A percentile compares a stretch with the other conserved stretches of the same genome.
Conservation (phyloP, 1,140 invertebrate species). For the Drosophila pectinifera region DNA sequence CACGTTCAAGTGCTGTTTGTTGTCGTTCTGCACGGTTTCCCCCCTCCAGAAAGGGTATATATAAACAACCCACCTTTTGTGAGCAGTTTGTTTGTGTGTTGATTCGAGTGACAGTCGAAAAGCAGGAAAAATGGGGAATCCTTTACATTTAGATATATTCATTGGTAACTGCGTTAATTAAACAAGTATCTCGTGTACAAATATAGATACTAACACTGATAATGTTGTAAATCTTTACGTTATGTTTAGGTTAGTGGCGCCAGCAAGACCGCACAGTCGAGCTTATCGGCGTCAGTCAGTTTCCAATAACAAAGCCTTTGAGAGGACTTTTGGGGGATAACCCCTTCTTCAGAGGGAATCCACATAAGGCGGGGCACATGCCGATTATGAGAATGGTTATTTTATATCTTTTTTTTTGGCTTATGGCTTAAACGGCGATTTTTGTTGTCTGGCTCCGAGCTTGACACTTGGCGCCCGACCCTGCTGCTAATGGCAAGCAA, state of each 20-base stretch:
- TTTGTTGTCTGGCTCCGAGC: no score
- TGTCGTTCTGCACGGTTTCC: constrained; percentile 26
- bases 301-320: background rate
- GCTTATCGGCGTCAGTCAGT: background rate
- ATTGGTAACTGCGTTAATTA: constrained; percentile 16
- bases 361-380: no score
- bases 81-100: constrained; percentile 19
- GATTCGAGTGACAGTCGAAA: constrained; percentile 11
- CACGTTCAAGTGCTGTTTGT: constrained; percentile 49
- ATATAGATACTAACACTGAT: background rate
- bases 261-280: background rate
- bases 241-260: background rate
- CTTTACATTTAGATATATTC: constrained; percentile 2
- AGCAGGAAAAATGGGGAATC: constrained; percentile 2
- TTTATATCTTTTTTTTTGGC: background rate
- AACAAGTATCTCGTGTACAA: background rate
- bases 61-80: constrained; percentile 22
- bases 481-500: no score
- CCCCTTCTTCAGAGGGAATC: background rate
- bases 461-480: no score
- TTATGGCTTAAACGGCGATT: background rate
- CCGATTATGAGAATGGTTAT: background rate
- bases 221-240: background rate
- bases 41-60: constrained; percentile 25
- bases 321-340: background rate